Conservation (phyloP, 2,888 invertebrate genomes). For the Hydropsyche betteni region DNA sequence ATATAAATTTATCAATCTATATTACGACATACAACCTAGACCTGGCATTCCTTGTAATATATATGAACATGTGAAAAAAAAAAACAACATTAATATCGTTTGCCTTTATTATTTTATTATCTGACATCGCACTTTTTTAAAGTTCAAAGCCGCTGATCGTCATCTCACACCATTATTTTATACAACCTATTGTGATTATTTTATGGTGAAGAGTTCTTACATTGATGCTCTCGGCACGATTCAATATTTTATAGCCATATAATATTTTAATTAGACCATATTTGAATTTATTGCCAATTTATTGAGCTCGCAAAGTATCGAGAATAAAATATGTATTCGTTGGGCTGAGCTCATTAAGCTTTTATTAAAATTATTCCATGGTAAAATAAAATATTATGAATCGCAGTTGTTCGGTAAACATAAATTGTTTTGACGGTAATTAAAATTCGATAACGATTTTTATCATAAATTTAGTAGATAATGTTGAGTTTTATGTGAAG, state of each 20-base stretch:
- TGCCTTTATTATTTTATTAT: too few relatives aligned
- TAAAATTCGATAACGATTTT: too few relatives aligned
- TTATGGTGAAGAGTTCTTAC: not conserved
- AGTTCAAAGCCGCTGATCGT: slow-evolving; percentile 13
- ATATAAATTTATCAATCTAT: not conserved
- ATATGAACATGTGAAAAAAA: not conserved
- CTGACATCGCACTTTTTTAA: not conserved
- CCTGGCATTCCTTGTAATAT: not conserved
- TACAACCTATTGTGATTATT: not conserved
- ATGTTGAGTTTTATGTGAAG: too few relatives aligned
- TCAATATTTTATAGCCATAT: not conserved
- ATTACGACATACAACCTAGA: slow-evolving; percentile 1
- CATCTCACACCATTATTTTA: slow-evolving; percentile 2
- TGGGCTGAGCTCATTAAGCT: too few relatives aligned
- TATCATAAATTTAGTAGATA: too few relatives aligned
- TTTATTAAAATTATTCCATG: too few relatives aligned
- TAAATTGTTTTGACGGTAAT: too few relatives aligned
- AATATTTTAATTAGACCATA: slow-evolving; percentile 23
- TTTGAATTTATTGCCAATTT: slow-evolving; percentile 22
- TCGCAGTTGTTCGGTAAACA: too few relatives aligned
- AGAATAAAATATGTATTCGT: too few relatives aligned
- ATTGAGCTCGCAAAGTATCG: not conserved
- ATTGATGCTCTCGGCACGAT: slow-evolving; percentile 3
- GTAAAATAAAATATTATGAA: too few relatives aligned
- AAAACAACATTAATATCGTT: not conserved